Percentiles rank a stretch among this genome's conserved stretches.
Evolutionary conservation across 2,113 vertebrate species (phyloP).

Genomic region (Cranoglanis bouderius): DNA sequence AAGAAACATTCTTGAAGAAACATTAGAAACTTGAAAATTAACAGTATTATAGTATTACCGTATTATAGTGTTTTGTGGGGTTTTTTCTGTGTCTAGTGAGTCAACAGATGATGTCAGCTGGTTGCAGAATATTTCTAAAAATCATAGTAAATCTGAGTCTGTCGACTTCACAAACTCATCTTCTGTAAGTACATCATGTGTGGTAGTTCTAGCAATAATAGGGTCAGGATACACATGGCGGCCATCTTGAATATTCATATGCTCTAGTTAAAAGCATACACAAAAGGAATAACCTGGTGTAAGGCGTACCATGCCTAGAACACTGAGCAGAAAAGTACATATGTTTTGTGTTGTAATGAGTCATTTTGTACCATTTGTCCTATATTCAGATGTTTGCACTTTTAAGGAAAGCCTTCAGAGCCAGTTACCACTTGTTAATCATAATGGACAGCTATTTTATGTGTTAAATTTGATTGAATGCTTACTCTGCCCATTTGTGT

Average conservation of each 20-base stretch:
- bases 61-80: background rate
- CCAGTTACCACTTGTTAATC: too few relatives aligned
- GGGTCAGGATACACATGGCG: background rate
- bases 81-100: constrained; percentile 49
- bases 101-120: constrained; percentile 9
- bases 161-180: constrained; percentile 51
- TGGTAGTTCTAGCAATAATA: background rate
- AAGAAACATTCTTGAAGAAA: background rate
- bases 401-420: background rate
- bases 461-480: background rate
- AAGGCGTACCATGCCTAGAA: background rate
- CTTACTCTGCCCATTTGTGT: too few relatives aligned
- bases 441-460: background rate
- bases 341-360: background rate
- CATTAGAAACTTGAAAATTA: background rate
- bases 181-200: constrained; percentile 31
- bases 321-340: background rate
- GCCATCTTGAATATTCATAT: background rate
- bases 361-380: background rate
- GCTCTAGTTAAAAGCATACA: background rate
- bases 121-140: background rate
- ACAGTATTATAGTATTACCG: too few relatives aligned
- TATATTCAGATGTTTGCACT: background rate
- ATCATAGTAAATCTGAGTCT: constrained; percentile 5
- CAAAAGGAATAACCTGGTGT: background rate